A percentile compares a stretch with the other conserved stretches of the same genome.
These are phyloP conservation scores for Diorhabda elongata DNA, from an alignment of 1,140 invertebrate species.

Conservation along the genomic window DNA sequence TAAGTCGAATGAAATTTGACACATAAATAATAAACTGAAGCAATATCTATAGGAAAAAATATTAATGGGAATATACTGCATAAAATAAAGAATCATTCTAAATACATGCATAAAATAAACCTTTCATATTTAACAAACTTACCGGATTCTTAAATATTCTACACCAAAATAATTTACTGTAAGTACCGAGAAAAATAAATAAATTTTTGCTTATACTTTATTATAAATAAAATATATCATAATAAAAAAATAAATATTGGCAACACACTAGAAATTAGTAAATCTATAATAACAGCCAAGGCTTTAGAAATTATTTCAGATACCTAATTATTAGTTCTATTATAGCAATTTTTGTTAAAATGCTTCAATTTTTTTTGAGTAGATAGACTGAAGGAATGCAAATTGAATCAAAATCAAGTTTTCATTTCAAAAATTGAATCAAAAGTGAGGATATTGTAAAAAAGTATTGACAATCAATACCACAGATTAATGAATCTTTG, in stretches of 20 bases:
- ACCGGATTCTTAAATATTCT: neutral
- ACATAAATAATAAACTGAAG: neutral
- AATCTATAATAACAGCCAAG: neutral
- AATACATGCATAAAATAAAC: constrained; percentile 4
- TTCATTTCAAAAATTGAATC: neutral
- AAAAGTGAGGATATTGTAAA: too few relatives aligned
- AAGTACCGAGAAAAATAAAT: neutral
- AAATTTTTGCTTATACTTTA: neutral
- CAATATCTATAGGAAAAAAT: neutral
- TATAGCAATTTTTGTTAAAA: constrained; percentile 3
- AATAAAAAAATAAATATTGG: neutral
- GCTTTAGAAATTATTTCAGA: neutral
- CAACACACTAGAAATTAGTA: neutral
- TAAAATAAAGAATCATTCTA: neutral
- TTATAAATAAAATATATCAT: neutral
- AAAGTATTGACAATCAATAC: too few relatives aligned
- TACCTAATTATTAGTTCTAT: neutral
- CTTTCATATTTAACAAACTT: neutral
- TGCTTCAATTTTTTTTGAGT: neutral
- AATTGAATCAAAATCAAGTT: neutral
- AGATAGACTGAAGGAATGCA: neutral
- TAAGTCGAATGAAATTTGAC: too few relatives aligned
- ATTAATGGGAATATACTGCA: constrained; percentile 1
- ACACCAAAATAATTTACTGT: constrained; percentile 4
- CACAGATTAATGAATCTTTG: too few relatives aligned